Evolutionary conservation across 2,888 invertebrate genomes (phyloP), one percentile per base, ranked within the genome.

Genomic region (Morpho achilles): DNA sequence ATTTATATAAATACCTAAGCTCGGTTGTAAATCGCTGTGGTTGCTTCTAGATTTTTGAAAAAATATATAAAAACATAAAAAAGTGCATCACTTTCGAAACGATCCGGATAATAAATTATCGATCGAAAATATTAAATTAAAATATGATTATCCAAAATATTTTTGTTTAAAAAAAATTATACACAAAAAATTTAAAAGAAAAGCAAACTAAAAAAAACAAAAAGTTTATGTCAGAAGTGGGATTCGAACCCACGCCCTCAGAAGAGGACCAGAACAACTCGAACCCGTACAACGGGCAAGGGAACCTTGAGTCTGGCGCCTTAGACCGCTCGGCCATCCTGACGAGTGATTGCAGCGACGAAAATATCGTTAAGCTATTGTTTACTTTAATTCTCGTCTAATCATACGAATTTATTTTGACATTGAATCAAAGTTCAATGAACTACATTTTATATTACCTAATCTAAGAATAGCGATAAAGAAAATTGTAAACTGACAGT

Each of bases 221-320:
- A 86, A 89, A 75, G 64, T 62, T 3, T 80, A 80, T 94, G 93
- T 93, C 32, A 32, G 32, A 32, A 32, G 32, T 32, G 32, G 32
- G 32, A 32, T 32, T 32, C 32, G 32, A 32, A 32, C 32, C 32
- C 32, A 32, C 32, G 32, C 32, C 32, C 32, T 32, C 32, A 32
- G 32, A 32, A 32, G 93, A 93, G 93, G 95, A 95, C 95, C 95
- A 89, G 88, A 89, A 89, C 80, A 84, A 73, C 88, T 87, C 85
- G 92, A 91, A 93, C 94, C 94, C 93, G 94, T 92, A 91, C 1
- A 94, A 94, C 84, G 79, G 82, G 87, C 85, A 87, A 69, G 60
- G 50, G 54, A 32, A 32, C 32, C 32, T 32, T 32, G 32, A 32
- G 32, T 32, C 32, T 32, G 32, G 32, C 32, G 32, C 32, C 32